Evolutionary conservation across 2,797 vertebrate species (phyloP), one percentile per base, ranked within the genome.

Genomic region (Sciurus vulgaris): DNA sequence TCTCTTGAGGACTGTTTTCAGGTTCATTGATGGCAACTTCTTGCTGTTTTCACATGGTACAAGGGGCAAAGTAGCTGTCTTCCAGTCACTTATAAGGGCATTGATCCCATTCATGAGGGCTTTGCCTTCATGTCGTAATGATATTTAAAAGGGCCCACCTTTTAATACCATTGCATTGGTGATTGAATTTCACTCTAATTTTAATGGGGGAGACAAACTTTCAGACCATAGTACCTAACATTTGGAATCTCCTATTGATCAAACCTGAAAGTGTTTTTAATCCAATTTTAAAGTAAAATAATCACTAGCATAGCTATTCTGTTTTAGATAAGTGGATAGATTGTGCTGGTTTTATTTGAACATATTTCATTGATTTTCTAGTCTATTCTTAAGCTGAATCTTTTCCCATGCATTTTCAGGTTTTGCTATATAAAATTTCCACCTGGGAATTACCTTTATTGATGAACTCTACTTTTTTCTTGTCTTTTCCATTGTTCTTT

Each of bases 371-470:
- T 88, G 78, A 12, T 89, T 86, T 81, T 49, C 74, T 77, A 77
- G 72, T 65, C 38, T 72, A 6, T 38, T 92, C 24, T 70, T 73
- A 79, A 15, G 26, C 24, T 70, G 59, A 67, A 26, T 93, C 38
- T 49, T 88, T 91, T 88, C 88, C 89, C 22, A 11, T 89, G 54
- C 9, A 59, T 88, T 86, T 91, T n/a, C 61, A 91, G 14, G 14
- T 86, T 93, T 91, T 76, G 35, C 28, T 56, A 63, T 17, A 30
- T 49, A 47, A 93, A 89, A 22, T 20, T 82, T 92, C 54, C 61
- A 33, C n/a, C 26, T 93, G n/a, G 78, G 85, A 92, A 73, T 89
- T n/a, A 93, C 49, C 26, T 84, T 76, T 24, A 15, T 72, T 88
- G 24, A 26, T 73, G 35, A 74, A 26, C 28, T 89, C 24, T 81